Evolutionary conservation across 2,888 invertebrate species (phyloP).

Genomic region (Zygothrica quintamaculata): DNA sequence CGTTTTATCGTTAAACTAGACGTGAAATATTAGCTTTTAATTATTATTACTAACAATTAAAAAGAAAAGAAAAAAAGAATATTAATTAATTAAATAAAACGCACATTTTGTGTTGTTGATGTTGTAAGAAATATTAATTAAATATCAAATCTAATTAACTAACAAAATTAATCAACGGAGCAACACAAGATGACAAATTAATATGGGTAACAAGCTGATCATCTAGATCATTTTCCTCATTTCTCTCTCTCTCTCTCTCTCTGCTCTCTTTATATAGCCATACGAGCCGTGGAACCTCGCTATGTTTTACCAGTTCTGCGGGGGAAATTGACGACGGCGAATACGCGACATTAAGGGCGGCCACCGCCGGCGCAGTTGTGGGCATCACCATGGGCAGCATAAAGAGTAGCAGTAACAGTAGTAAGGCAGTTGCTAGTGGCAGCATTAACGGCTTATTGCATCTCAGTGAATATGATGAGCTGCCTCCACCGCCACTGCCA

Average conservation of each 20-base stretch:
- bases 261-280: too few relatives aligned
- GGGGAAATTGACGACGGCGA: slow-evolving; percentile 91
- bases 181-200: slow-evolving; percentile 45
- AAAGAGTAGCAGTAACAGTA: too few relatives aligned
- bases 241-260: neutral
- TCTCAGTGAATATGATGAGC: slow-evolving; percentile 83
- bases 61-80: slow-evolving; percentile 2
- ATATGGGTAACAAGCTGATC: slow-evolving; percentile 15
- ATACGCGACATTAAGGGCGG: slow-evolving; percentile 90
- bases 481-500: slow-evolving; percentile 78
- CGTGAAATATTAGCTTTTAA: slow-evolving; percentile 47
- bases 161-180: slow-evolving; percentile 31
- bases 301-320: slow-evolving; percentile 85
- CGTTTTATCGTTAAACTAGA: slow-evolving; percentile 48
- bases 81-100: slow-evolving; percentile 5
- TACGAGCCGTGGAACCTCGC: slow-evolving; percentile 86
- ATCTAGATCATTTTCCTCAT: neutral
- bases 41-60: slow-evolving; percentile 59
- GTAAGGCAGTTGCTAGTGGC: slow-evolving; percentile 22
- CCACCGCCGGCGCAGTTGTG: slow-evolving; percentile 75
- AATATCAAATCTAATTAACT: slow-evolving; percentile 17
- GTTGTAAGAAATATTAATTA: slow-evolving; percentile 19
- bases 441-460: slow-evolving; percentile 69
- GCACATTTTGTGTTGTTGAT: slow-evolving; percentile 32
- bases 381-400: slow-evolving; percentile 73